Base-by-base conservation (phyloP, 2,113 vertebrate genomes). In the Cryptomyrus ogoouensis region DNA sequence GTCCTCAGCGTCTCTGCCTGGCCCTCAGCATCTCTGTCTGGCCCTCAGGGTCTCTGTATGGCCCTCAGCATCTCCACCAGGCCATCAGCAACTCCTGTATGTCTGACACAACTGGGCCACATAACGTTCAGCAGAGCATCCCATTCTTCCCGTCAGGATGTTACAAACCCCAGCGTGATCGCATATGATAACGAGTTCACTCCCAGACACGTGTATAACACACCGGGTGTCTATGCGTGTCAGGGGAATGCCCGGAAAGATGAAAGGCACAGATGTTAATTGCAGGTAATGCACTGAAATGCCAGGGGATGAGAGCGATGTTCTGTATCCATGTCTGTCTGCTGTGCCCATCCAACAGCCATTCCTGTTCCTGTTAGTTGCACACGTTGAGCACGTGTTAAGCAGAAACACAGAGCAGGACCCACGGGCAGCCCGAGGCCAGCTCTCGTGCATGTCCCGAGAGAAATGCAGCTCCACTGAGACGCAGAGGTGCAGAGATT, bases 31-130 rank as follows among this genome's bases (percentile, higher is more conserved):
- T 2, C 24, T n/a, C 56, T 1, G 56, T 0, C 2, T 8, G 56
- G 56, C 7, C 56, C 7, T 62, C 58, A 9, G 21, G 0, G 0
- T n/a, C 58, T n/a, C 7, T 9, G 56, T 0, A 7, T 24, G 56
- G 24, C 56, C 21, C 56, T 62, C 24, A 66, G 83, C 13, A 10
- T 44, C 62, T 21, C 74, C 17, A 35, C 3, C 35, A 0, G 35
- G 74, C 47, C 88, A 83, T 77, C 31, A 83, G 86, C 35, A 83
- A 87, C 83, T 24, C 77, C 80, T 44, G 42, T 42, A 62, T 27
- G 27, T 39, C 53, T 88, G 53, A 88, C 90, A 90, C 86, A 53
- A 74, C 70, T 50, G 85, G 50, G 47, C 27, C 85, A 35, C 49
- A 31, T 27, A 53, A 35, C n/a, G 8, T 56, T 47, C 1, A 87